phyloP scores from a whole-genome alignment of 2,113 vertebrate genomes.

The Cyrtonyx montezumae region DNA sequence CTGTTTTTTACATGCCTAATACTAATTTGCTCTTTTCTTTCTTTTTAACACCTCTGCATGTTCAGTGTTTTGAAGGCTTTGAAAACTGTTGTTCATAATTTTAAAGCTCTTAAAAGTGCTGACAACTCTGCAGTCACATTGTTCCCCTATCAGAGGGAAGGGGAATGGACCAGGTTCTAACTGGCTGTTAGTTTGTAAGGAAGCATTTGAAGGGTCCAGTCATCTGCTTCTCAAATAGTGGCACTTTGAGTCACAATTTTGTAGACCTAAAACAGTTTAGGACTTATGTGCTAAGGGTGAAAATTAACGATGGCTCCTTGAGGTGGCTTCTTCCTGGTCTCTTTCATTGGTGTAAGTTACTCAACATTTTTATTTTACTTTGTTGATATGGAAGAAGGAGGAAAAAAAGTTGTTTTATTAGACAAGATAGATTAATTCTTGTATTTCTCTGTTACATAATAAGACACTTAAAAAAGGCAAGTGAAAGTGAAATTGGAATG shows the following conservation, averaged over 20 bases:
- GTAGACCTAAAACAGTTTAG: accelerated
- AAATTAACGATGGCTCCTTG: neutral
- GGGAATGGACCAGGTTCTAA: neutral
- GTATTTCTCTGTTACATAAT: neutral
- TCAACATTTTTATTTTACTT: neutral
- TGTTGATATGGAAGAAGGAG: neutral
- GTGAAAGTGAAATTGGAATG: neutral
- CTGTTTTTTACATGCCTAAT: neutral
- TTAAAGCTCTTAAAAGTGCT: neutral
- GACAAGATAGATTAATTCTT: no score
- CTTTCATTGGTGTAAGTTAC: neutral
- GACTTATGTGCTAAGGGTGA: neutral
- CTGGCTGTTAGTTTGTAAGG: neutral
- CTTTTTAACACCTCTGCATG: neutral
- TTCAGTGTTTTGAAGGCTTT: neutral
- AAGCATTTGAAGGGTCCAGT: neutral
- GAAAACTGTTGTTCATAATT: neutral
- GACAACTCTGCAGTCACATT: neutral
- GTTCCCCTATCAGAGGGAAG: neutral
- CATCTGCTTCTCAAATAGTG: neutral
- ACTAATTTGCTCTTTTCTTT: neutral
- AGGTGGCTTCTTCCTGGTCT: neutral
- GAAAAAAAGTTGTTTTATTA: no score
- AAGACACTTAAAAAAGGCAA: neutral
- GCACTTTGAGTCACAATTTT: neutral